These are phyloP conservation scores for Copsychus sechellarum DNA, from an alignment of 2,113 vertebrate species.

Conservation along the genomic window DNA sequence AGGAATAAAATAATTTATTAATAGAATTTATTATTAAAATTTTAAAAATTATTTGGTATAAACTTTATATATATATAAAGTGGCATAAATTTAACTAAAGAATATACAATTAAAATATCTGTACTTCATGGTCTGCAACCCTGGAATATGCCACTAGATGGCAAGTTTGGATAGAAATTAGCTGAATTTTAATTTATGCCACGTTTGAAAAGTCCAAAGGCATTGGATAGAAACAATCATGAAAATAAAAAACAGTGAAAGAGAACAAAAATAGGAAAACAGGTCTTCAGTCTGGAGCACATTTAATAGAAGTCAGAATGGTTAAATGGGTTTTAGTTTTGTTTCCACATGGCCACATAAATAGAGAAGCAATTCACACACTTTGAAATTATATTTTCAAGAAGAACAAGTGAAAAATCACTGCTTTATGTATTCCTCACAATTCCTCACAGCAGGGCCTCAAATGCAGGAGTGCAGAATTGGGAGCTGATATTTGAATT, in stretches of 20 bases:
- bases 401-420: neutral
- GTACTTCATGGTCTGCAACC: neutral
- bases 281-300: neutral
- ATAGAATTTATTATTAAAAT: too few relatives aligned
- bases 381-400: neutral
- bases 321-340: neutral
- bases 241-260: neutral
- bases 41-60: neutral
- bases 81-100: neutral
- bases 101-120: neutral
- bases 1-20: neutral
- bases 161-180: slow-evolving; percentile 32
- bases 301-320: neutral
- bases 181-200: neutral
- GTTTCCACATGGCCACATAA: neutral
- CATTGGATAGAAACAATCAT: neutral
- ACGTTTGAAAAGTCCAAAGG: neutral
- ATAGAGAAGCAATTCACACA: fast-evolving
- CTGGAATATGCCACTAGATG: slow-evolving; percentile 46
- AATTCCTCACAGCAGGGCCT: neutral
- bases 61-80: too few relatives aligned
- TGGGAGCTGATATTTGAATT: neutral
- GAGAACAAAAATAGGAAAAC: neutral
- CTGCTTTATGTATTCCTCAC: neutral
- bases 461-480: neutral